Evolutionary conservation across 2,113 vertebrate genomes (phyloP).

Genomic region (Salminus brasiliensis): DNA sequence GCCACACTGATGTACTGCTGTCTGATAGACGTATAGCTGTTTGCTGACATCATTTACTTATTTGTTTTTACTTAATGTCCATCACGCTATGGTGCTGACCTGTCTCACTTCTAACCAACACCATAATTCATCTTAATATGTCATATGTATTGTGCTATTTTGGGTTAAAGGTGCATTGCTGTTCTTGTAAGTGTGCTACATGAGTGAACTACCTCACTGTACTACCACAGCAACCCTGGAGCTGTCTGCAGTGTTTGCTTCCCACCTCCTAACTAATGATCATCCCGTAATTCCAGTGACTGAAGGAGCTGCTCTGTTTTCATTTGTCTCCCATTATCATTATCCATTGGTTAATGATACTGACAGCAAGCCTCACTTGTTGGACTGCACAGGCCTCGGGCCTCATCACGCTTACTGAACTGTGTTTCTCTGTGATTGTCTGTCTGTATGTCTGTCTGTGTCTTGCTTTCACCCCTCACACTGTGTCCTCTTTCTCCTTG

Average conservation of each 20-base stretch:
- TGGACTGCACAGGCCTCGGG: slow-evolving; percentile 50
- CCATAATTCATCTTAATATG: slow-evolving; percentile 34
- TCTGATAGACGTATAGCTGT: background rate
- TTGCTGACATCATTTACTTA: background rate
- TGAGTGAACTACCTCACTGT: background rate
- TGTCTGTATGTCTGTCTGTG: slow-evolving; percentile 33
- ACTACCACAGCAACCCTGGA: slow-evolving; percentile 45
- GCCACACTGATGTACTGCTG: no score
- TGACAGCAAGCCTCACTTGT: slow-evolving; percentile 43
- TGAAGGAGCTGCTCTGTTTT: slow-evolving; percentile 30
- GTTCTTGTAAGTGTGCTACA: slow-evolving; percentile 22
- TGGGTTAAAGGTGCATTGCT: slow-evolving; percentile 50
- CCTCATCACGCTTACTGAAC: slow-evolving; percentile 15
- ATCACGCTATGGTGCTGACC: background rate
- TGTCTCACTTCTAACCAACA: slow-evolving; percentile 38
- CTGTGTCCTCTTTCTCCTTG: slow-evolving; percentile 39
- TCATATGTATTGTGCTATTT: slow-evolving; percentile 25
- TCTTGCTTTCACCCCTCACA: slow-evolving; percentile 45
- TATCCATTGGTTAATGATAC: slow-evolving; percentile 61
- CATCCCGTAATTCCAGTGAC: slow-evolving; percentile 23
- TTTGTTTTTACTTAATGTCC: slow-evolving; percentile 13
- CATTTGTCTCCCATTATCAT: slow-evolving; percentile 48
- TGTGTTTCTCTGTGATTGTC: no score
- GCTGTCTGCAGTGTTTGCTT: slow-evolving; percentile 35
- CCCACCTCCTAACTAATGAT: slow-evolving; percentile 53